Conservation (phyloP, 2,113 vertebrate genomes). For the Sciurus niger region DNA sequence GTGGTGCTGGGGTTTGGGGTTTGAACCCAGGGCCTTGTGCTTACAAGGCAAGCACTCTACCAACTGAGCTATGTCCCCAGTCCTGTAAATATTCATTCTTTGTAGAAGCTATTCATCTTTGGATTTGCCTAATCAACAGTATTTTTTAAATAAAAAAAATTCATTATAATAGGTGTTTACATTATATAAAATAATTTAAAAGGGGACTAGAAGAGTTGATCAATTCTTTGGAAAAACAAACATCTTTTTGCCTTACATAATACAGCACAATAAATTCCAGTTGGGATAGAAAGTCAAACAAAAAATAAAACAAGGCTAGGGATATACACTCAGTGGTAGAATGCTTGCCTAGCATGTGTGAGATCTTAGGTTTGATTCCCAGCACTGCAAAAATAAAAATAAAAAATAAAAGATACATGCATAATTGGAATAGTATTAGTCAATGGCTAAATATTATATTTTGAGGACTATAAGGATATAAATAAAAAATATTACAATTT, state of each 20-base stretch:
- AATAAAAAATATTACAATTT: not conserved
- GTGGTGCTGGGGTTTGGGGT: too few species aligned
- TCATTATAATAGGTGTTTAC: conserved; percentile 38
- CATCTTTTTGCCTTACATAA: not conserved
- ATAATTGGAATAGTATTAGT: not conserved
- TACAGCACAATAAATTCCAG: conserved; percentile 48
- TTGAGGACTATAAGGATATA: conserved; percentile 23
- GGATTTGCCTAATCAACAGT: not conserved
- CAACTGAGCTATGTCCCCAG: too few species aligned
- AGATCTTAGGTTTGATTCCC: too few species aligned
- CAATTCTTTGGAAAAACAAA: conserved; percentile 50
- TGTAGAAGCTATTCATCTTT: conserved; percentile 52
- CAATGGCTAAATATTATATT: not conserved
- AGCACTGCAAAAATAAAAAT: not conserved
- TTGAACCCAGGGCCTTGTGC: too few species aligned
- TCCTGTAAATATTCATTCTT: not conserved
- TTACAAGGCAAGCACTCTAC: too few species aligned
- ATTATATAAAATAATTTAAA: conserved; percentile 1
- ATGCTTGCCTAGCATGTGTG: not conserved
- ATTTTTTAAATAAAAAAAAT: not conserved
- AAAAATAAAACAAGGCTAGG: not conserved
- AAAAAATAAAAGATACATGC: not conserved
- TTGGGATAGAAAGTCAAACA: not conserved
- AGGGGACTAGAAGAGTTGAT: not conserved
- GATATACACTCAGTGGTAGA: not conserved